Percentiles rank a stretch among this genome's conserved stretches.
Evolutionary conservation across 2,888 invertebrate species (phyloP).

Genomic region (Girardia tigrina): DNA sequence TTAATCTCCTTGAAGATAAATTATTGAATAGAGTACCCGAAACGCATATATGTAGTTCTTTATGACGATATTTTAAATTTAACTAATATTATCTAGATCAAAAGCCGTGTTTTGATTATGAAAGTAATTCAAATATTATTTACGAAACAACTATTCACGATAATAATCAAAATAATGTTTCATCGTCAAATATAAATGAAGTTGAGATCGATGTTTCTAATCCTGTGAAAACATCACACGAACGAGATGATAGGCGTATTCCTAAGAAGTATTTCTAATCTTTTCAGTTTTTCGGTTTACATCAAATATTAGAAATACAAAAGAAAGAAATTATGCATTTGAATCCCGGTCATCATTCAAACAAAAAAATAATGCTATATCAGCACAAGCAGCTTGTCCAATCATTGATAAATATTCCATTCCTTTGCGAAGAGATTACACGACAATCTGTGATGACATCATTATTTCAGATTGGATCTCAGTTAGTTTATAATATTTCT

Average conservation of each 20-base stretch:
- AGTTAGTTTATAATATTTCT: too few species aligned
- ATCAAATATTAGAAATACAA: too few species aligned
- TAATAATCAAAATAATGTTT: not conserved
- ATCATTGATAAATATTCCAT: not conserved
- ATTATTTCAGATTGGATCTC: slow-evolving; percentile 5
- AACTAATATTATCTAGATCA: not conserved
- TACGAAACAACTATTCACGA: not conserved
- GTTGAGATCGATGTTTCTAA: too few species aligned
- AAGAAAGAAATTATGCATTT: not conserved
- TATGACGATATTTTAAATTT: not conserved
- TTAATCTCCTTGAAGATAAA: not conserved
- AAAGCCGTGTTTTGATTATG: not conserved
- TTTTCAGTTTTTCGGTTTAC: too few species aligned
- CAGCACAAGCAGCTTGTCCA: not conserved
- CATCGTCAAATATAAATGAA: not conserved
- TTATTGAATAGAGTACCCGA: not conserved
- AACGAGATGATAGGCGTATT: too few species aligned
- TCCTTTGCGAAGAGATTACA: slow-evolving; percentile 25
- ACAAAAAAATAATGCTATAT: not conserved
- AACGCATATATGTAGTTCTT: too few species aligned
- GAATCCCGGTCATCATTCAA: not conserved
- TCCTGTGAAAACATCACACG: too few species aligned
- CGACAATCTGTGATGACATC: slow-evolving; percentile 28
- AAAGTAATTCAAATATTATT: not conserved
- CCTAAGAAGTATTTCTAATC: too few species aligned